Evolutionary conservation across 1,140 invertebrate genomes (phyloP).

Genomic region (Ditylenchus dipsaci): DNA sequence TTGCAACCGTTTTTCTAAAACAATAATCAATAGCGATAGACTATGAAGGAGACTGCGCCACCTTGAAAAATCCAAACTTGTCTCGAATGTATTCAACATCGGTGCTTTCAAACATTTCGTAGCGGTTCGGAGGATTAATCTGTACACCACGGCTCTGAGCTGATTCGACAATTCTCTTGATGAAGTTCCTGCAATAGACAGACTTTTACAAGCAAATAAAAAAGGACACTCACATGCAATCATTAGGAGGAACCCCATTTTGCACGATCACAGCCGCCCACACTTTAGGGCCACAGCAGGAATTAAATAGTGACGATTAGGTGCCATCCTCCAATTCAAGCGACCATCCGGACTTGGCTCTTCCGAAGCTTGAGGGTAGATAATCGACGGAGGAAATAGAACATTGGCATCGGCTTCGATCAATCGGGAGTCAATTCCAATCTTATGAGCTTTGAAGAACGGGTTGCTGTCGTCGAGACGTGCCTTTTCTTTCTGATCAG

Average conservation of each 20-base stretch:
- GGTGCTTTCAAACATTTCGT: not conserved
- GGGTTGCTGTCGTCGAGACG: not conserved
- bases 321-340: conserved; percentile 6
- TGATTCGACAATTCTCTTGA: conserved; percentile 5
- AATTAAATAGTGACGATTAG: conserved; percentile 1
- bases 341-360: conserved; percentile 3
- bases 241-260: not conserved
- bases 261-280: conserved; percentile 11
- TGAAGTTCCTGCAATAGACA: conserved; percentile 4
- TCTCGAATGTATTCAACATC: not conserved
- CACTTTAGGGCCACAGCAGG: not conserved
- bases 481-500: not conserved
- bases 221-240: not conserved
- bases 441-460: conserved; percentile 1
- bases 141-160: conserved; percentile 7
- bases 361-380: not conserved
- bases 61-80: not conserved
- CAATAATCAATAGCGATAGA: too few species aligned
- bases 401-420: conserved; percentile 3
- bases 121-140: not conserved
- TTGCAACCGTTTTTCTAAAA: conserved; percentile 3
- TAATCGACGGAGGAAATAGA: conserved; percentile 12
- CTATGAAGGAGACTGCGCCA: too few species aligned
- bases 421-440: conserved; percentile 4
- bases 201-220: not conserved